phyloP scores from a whole-genome alignment of 2,888 invertebrate species.

The Oligia strigilis region DNA sequence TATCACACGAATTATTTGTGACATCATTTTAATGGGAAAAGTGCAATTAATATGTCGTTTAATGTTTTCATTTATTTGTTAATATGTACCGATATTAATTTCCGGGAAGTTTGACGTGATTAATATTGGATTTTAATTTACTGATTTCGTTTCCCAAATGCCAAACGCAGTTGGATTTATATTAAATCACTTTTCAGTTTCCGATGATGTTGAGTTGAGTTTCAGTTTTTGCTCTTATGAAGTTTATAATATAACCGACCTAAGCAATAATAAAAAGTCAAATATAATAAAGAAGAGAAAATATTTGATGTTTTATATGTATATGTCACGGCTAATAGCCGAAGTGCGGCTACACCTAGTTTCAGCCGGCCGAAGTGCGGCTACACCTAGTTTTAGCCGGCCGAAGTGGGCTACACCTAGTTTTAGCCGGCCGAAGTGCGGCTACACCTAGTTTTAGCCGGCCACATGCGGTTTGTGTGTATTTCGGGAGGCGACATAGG shows the following conservation, averaged over 20 bases:
- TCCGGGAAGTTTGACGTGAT: neutral
- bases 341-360: no score
- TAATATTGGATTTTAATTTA: neutral
- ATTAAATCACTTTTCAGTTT: neutral
- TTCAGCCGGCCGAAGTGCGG: no score
- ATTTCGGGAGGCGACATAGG: no score
- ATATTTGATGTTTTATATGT: no score
- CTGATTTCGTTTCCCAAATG: neutral
- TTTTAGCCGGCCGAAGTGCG: no score
- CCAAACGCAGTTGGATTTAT: neutral
- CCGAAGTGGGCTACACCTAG: no score
- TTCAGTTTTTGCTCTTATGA: neutral
- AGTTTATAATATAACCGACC: neutral
- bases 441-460: no score
- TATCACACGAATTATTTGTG: slow-evolving; percentile 7
- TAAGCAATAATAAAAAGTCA: neutral
- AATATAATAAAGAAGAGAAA: neutral
- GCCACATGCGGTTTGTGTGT: no score
- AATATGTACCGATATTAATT: neutral
- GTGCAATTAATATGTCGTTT: slow-evolving; percentile 10
- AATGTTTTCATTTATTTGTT: neutral
- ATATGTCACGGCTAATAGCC: no score
- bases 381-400: no score
- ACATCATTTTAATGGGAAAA: slow-evolving; percentile 11
- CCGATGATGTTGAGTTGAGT: neutral